Evolutionary conservation across 1,140 invertebrate species (phyloP).

Genomic region (Bactericera cockerelli): DNA sequence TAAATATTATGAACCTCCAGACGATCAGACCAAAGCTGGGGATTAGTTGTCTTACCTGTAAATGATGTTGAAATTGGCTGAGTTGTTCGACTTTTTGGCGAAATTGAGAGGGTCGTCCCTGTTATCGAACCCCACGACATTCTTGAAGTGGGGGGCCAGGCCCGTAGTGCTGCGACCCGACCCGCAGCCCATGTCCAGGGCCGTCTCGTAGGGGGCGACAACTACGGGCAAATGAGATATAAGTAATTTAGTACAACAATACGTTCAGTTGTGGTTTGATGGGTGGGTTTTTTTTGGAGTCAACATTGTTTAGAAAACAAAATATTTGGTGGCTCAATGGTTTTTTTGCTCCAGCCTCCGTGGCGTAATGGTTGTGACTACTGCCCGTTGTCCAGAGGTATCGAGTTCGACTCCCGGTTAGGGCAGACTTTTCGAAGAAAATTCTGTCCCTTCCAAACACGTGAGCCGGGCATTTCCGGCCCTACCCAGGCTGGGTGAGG

Average conservation of each 20-base stretch:
- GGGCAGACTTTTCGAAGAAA: too few species aligned
- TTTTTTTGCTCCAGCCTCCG: too few species aligned
- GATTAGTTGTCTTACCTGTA: slow-evolving; percentile 19
- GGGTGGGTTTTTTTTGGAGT: background rate
- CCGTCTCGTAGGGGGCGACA: slow-evolving; percentile 19
- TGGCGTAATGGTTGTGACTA: too few species aligned
- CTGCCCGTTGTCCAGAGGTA: too few species aligned
- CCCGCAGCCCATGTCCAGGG: slow-evolving; percentile 34
- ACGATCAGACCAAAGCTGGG: background rate
- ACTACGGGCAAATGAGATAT: slow-evolving; percentile 14
- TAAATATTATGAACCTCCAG: too few species aligned
- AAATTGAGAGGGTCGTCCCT: slow-evolving; percentile 28
- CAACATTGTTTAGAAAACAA: background rate
- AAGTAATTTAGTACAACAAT: background rate
- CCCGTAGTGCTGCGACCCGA: slow-evolving; percentile 33
- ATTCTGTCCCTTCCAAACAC: too few species aligned
- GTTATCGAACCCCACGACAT: slow-evolving; percentile 30
- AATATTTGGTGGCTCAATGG: background rate
- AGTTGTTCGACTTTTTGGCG: slow-evolving; percentile 23
- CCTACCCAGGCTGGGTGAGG: too few species aligned
- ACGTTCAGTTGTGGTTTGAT: background rate
- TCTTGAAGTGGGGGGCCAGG: slow-evolving; percentile 28
- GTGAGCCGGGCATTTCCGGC: too few species aligned
- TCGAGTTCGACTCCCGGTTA: too few species aligned
- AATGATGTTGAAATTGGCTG: slow-evolving; percentile 22